Conservation (phyloP, 2,113 vertebrate species). For the Alosa alosa region DNA sequence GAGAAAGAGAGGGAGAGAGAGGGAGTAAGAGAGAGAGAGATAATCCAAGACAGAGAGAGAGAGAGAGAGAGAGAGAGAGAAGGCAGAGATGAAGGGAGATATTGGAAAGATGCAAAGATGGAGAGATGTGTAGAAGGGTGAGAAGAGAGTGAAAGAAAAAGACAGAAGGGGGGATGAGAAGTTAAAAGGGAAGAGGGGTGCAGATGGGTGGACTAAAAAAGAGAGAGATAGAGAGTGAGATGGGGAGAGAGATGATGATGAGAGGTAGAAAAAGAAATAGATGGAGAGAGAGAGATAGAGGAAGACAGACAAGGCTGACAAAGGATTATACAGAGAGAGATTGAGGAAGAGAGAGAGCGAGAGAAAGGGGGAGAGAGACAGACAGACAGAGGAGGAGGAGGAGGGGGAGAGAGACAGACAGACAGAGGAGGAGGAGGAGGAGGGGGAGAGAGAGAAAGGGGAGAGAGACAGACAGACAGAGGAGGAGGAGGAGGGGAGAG, state of each 20-base stretch:
- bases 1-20: not conserved
- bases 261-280: not conserved
- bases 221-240: constrained; percentile 1
- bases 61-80: not conserved
- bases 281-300: not conserved
- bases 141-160: not conserved
- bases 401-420: no score
- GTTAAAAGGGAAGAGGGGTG: no score
- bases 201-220: not conserved
- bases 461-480: no score
- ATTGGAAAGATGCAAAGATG: not conserved
- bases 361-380: no score
- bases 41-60: not conserved
- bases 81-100: not conserved
- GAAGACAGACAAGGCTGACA: no score
- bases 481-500: no score
- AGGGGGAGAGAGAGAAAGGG: no score
- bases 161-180: not conserved
- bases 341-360: no score
- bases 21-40: not conserved
- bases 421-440: no score
- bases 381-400: no score
- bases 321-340: no score
- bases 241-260: not conserved
- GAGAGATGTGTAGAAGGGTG: not conserved